Conservation (phyloP, 2,888 invertebrate species). For the Ptychoptera albimana region DNA sequence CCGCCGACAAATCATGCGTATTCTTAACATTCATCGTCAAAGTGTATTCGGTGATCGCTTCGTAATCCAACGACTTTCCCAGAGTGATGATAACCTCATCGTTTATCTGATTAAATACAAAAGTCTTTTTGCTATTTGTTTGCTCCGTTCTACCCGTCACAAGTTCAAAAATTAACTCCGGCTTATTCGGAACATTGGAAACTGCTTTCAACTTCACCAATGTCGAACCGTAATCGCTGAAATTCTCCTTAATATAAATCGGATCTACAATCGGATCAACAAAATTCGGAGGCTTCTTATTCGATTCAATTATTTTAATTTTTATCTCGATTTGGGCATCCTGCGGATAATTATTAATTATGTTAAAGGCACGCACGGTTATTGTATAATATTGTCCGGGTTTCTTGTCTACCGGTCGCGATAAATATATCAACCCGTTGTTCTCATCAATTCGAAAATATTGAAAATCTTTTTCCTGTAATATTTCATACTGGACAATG, state of each 20-base stretch:
- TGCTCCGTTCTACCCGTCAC: conserved; percentile 71
- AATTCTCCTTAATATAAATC: conserved; percentile 56
- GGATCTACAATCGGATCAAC: conserved; percentile 39
- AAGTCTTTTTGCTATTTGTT: conserved; percentile 69
- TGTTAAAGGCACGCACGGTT: conserved; percentile 27
- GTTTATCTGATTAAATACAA: conserved; percentile 47
- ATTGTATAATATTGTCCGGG: conserved; percentile 27
- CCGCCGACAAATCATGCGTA: conserved; percentile 61
- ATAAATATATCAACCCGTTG: conserved; percentile 67
- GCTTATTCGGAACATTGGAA: conserved; percentile 60
- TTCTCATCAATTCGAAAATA: conserved; percentile 70
- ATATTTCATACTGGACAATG: conserved; percentile 49
- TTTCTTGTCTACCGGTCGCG: conserved; percentile 23
- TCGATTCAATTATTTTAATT: conserved; percentile 74
- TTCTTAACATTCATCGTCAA: conserved; percentile 71
- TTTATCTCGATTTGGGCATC: conserved; percentile 60
- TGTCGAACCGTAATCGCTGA: conserved; percentile 49
- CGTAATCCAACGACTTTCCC: conserved; percentile 65
- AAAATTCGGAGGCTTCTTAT: conserved; percentile 69
- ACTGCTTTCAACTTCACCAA: conserved; percentile 59
- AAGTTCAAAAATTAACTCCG: conserved; percentile 61
- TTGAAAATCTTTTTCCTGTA: conserved; percentile 34
- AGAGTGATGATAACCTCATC: conserved; percentile 59
- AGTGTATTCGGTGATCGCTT: conserved; percentile 68
- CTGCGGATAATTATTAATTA: conserved; percentile 29